Evolutionary conservation across 2,888 invertebrate species (phyloP), one percentile per base, ranked within the genome.

Genomic region (Ectobius pallidus): DNA sequence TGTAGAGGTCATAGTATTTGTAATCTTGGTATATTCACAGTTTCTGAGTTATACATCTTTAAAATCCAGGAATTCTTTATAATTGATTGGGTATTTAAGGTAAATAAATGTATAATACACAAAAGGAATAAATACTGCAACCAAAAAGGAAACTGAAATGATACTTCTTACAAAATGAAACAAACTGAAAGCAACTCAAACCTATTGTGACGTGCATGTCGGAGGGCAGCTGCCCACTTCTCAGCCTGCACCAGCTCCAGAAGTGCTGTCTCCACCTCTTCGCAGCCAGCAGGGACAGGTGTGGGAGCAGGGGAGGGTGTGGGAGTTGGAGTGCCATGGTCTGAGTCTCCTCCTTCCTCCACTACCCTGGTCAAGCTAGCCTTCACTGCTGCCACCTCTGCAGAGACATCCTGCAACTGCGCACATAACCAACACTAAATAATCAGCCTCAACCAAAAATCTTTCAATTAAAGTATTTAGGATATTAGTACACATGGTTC

Each of bases 161-260:
- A 34, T 34, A 34, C 11, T 34, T 7, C 6, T 34, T 22, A 20
- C 11, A 27, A 25, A 46, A 25, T 49, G 2, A 18, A n/a, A 67
- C 14, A 7, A 46, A 46, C 22, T 30, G 52, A 22, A 70, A 34
- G 20, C 16, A 55, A 55, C 14, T 30, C 42, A 42, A 39, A 74
- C 74, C 74, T 75, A 61, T 74, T 74, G 42, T 73, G 73, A 77
- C 89, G 87, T 22, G 89, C 88, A 77, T 90, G 90, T 69, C 89
- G 86, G 30, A 93, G 85, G 6, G 91, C 91, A 16, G 88, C 87
- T 7, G 88, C 86, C 90, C 92, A 92, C 78, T 91, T 90, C 76
- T 90, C 89, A 52, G 86, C 86, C 77, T 84, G 84, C 34, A 89
- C 81, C 52, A 87, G 82, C 75, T 87, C 87, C 58, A 86, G 81